phyloP scores from a whole-genome alignment of 2,888 invertebrate genomes.

The Ichneumoninae sp. region DNA sequence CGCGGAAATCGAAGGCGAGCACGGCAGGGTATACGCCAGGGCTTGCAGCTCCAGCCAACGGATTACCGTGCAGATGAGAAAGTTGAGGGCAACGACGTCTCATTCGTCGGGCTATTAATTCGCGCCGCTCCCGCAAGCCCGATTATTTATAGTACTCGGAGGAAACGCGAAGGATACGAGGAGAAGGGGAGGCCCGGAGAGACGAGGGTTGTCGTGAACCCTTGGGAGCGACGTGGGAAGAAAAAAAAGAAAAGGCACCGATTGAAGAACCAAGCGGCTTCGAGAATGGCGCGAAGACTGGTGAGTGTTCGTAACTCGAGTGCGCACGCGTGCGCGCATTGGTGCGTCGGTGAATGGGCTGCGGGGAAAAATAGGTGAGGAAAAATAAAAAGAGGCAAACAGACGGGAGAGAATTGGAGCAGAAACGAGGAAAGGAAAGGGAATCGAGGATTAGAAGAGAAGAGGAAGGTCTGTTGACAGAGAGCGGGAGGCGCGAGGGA shows the following conservation, averaged over 20 bases:
- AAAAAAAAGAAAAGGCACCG: constrained; percentile 22
- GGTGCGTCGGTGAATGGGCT: constrained; percentile 19
- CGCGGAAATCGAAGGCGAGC: constrained; percentile 62
- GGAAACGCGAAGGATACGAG: constrained; percentile 7
- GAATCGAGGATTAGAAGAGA: constrained; percentile 15
- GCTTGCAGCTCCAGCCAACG: constrained; percentile 37
- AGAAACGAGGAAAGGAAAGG: background rate
- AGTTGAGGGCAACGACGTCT: constrained; percentile 69
- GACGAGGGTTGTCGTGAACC: constrained; percentile 5
- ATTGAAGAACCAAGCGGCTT: background rate
- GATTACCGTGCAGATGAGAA: constrained; percentile 67
- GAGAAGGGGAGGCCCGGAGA: constrained; percentile 10
- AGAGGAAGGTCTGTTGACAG: background rate
- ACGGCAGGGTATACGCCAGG: background rate
- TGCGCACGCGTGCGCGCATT: background rate
- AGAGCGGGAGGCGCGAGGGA: background rate
- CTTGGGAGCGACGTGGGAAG: background rate
- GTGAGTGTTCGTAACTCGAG: background rate
- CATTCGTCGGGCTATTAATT: constrained; percentile 71
- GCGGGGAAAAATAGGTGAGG: background rate
- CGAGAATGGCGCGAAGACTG: background rate
- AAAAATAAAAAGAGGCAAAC: constrained; percentile 3
- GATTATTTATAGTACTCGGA: constrained; percentile 67
- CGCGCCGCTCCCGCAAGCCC: constrained; percentile 61
- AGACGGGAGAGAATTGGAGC: constrained; percentile 11